Evolutionary conservation across 2,888 invertebrate genomes (phyloP).

Genomic region (Caenorhabditis japonica): DNA sequence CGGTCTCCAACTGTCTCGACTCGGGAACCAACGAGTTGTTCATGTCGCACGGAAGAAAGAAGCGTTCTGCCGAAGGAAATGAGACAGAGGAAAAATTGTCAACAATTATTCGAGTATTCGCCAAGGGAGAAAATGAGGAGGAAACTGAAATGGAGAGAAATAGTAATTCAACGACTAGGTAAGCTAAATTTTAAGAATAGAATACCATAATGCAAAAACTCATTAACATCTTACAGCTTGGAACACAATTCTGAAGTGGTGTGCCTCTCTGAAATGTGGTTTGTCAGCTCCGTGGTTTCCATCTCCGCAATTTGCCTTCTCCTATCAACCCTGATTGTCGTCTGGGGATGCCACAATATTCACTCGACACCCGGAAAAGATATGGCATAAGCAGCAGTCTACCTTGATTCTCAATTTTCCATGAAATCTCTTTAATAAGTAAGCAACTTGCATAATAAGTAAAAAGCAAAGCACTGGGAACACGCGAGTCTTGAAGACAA

Average conservation of each 20-base stretch:
- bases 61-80: slow-evolving; percentile 66
- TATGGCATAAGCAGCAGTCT: slow-evolving; percentile 12
- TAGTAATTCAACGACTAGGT: slow-evolving; percentile 45
- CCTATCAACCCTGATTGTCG: slow-evolving; percentile 75
- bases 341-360: slow-evolving; percentile 74
- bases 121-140: slow-evolving; percentile 76
- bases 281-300: slow-evolving; percentile 76
- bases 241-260: slow-evolving; percentile 61
- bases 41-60: slow-evolving; percentile 77
- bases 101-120: slow-evolving; percentile 76
- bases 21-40: slow-evolving; percentile 77
- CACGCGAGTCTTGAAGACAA: no score
- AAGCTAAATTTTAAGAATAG: background rate
- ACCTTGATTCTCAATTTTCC: background rate
- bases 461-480: no score
- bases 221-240: slow-evolving; percentile 37
- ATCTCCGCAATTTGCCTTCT: slow-evolving; percentile 76
- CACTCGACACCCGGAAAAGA: slow-evolving; percentile 39
- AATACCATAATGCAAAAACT: background rate
- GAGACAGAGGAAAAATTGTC: slow-evolving; percentile 75
- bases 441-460: no score
- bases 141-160: slow-evolving; percentile 58
- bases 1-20: slow-evolving; percentile 77
- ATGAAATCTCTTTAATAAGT: no score
- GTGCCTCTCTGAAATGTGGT: slow-evolving; percentile 75